Evolutionary conservation across 1,140 invertebrate species (phyloP), one percentile per base, ranked within the genome.

Genomic region (Lepidurus packardi): DNA sequence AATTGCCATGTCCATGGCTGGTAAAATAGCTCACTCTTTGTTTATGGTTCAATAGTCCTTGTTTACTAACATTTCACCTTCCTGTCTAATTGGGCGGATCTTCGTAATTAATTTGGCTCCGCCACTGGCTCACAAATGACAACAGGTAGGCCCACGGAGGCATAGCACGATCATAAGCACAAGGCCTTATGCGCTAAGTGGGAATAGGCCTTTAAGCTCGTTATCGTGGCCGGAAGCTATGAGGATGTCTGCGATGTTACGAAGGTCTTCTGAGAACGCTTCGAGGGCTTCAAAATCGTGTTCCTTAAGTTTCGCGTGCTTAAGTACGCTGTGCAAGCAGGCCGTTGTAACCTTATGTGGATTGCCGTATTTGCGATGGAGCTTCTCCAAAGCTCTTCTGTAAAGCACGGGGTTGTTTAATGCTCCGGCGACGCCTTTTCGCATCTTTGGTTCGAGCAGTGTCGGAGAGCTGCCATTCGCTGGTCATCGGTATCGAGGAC

Each of bases 401-500:
- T 74, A 74, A 24, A 74, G 24, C 10, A 41, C 74, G 1, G 74
- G 74, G 42, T 74, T 11, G 13, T 11, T 24, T 11, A 74, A 24
- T 13, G 74, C 24, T 11, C 10, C 74, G 1, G 34, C n/a, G 13
- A 76, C 44, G 13, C 24, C n/a, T 13, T 76, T 47, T 0, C 75
- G 43, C 7, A 76, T 42, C 6, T 47, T 21, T 16, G 43, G 75
- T 1, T 25, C 75, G 0, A 42, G 43, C 13, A 76, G 41, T 76
- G 9, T n/a, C 47, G 42, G 11, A 76, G 41, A 7, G 21, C 21
- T 43, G 75, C 34, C 3, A 76, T 25, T 24, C 47, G 76, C 21
- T 76, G 43, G 24, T 43, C 75, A 16, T 76, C 75, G 13, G 75
- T 45, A 4, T 9, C 9, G 6, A 76, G 24, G 16, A 76, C 75